Percentiles rank a stretch among this genome's conserved stretches.
Evolutionary conservation across 92 coral and sea anemone species (phyloP).

Genomic region (Palythoa grandis): DNA sequence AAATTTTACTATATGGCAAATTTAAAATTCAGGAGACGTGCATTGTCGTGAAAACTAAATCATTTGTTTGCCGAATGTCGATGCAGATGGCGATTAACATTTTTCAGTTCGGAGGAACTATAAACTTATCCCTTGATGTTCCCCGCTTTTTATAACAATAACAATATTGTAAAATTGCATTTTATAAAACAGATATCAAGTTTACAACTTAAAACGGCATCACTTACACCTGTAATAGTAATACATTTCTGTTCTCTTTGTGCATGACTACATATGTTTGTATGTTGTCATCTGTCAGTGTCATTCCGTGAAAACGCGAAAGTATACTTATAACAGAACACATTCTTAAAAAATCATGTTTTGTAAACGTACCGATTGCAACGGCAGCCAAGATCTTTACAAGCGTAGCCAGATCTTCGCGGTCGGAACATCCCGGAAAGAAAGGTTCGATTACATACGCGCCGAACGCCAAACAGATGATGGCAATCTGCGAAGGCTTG

Average conservation of each 20-base stretch:
- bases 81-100: too few relatives aligned
- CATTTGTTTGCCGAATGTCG: too few relatives aligned
- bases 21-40: too few relatives aligned
- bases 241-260: not conserved
- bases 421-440: conserved; percentile 82
- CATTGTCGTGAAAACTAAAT: too few relatives aligned
- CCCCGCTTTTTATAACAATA: too few relatives aligned
- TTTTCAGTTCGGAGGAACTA: too few relatives aligned
- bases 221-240: not conserved
- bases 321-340: not conserved
- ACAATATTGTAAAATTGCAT: too few relatives aligned
- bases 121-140: too few relatives aligned
- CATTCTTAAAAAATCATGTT: not conserved
- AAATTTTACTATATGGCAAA: too few relatives aligned
- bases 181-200: too few relatives aligned
- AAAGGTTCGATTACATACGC: conserved; percentile 94
- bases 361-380: conserved; percentile 84
- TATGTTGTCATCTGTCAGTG: not conserved
- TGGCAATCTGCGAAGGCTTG: conserved; percentile 95
- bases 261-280: not conserved
- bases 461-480: conserved; percentile 92
- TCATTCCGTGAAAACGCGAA: not conserved
- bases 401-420: conserved; percentile 71
- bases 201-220: not conserved
- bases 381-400: conserved; percentile 90